Conservation (phyloP, 2,888 invertebrate genomes). For the Alcis repandata region DNA sequence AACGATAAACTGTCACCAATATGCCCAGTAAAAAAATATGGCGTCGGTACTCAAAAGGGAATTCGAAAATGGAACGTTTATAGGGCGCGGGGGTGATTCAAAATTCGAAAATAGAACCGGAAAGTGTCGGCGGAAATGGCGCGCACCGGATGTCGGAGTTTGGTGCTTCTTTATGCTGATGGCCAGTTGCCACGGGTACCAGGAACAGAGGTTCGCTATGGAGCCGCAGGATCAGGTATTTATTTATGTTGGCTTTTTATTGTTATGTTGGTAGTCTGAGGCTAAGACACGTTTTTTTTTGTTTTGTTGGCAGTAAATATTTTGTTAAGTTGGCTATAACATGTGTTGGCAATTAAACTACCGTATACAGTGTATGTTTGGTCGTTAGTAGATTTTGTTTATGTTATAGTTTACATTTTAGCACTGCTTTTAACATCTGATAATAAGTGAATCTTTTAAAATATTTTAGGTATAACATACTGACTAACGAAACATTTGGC, state of each 20-base stretch:
- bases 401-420: not conserved
- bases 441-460: not conserved
- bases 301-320: conserved; percentile 17
- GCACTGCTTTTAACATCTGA: not conserved
- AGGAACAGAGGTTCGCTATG: conserved; percentile 95
- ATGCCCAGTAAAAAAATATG: conserved; percentile 76
- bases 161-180: conserved; percentile 69
- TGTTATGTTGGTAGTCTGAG: conserved; percentile 17
- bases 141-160: conserved; percentile 68
- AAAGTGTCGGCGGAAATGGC: conserved; percentile 66
- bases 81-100: conserved; percentile 70
- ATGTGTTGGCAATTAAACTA: conserved; percentile 1
- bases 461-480: too few relatives aligned
- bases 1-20: conserved; percentile 60
- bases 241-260: conserved; percentile 42
- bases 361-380: not conserved
- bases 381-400: not conserved
- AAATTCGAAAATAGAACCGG: conserved; percentile 72
- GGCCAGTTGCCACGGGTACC: conserved; percentile 74
- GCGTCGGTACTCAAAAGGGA: conserved; percentile 68
- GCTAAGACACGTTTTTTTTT: not conserved
- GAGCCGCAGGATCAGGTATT: conserved; percentile 93
- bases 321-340: conserved; percentile 6
- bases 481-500: too few relatives aligned
- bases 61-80: conserved; percentile 66